phyloP scores from a whole-genome alignment of 2,797 vertebrate genomes.

The Sebastiscus albofasciatus region DNA sequence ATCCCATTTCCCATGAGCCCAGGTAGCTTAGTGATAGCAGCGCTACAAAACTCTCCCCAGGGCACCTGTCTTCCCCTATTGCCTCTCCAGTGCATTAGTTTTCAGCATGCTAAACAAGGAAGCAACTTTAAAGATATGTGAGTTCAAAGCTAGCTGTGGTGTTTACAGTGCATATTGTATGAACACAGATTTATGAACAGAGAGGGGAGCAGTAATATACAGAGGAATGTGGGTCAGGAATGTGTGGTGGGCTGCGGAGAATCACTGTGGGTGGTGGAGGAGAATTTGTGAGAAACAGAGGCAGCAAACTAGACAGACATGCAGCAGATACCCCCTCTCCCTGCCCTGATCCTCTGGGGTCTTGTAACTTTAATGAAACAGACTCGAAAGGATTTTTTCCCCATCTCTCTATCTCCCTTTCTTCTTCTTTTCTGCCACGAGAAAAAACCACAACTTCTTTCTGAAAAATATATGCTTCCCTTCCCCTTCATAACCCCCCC shows the following conservation, averaged over 20 bases:
- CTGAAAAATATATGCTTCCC: neutral
- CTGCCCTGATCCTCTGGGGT: slow-evolving; percentile 37
- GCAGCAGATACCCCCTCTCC: slow-evolving; percentile 22
- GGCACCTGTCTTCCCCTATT: neutral
- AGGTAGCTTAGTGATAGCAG: slow-evolving; percentile 46
- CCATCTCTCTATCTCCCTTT: neutral
- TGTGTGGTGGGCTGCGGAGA: slow-evolving; percentile 46
- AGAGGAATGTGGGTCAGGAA: slow-evolving; percentile 68
- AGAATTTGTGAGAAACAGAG: slow-evolving; percentile 32
- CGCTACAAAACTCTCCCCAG: slow-evolving; percentile 18
- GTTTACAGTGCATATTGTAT: slow-evolving; percentile 52
- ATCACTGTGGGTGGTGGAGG: slow-evolving; percentile 46
- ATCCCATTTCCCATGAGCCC: slow-evolving; percentile 37
- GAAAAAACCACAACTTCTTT: slow-evolving; percentile 29
- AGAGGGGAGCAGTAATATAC: slow-evolving; percentile 37
- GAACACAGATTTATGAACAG: slow-evolving; percentile 33
- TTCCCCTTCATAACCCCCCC: neutral
- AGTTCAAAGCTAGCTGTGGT: slow-evolving; percentile 41
- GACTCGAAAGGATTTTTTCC: slow-evolving; percentile 25
- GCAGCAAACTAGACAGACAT: slow-evolving; percentile 37
- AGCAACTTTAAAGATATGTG: slow-evolving; percentile 17
- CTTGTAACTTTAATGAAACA: slow-evolving; percentile 49
- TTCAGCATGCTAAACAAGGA: slow-evolving; percentile 13
- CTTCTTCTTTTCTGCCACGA: slow-evolving; percentile 6
- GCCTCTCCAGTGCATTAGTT: too few relatives aligned